phyloP scores from a whole-genome alignment of 2,797 vertebrate genomes.

The Hybognathus amarus region DNA sequence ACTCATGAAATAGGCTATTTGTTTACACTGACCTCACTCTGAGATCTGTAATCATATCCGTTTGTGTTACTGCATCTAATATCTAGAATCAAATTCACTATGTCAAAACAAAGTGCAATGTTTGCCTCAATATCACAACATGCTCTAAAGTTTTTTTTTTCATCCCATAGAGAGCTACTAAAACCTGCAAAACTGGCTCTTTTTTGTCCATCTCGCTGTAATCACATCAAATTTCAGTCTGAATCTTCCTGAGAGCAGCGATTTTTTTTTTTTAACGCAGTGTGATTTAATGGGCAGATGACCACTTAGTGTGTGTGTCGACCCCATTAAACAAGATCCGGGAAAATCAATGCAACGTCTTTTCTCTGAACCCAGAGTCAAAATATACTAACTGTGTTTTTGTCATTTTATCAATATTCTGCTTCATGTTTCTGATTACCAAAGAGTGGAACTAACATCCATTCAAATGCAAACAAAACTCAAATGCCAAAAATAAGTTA shows the following conservation, averaged over 20 bases:
- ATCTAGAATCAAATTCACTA: neutral
- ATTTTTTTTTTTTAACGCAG: slow-evolving; percentile 10
- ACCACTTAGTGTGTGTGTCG: slow-evolving; percentile 10
- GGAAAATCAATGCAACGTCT: slow-evolving; percentile 21
- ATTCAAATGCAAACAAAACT: neutral
- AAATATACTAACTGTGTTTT: neutral
- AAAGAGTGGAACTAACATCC: neutral
- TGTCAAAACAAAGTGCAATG: slow-evolving; percentile 7
- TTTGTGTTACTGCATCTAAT: neutral
- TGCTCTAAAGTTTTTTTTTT: neutral
- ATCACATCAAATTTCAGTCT: slow-evolving; percentile 38
- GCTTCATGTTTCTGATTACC: neutral
- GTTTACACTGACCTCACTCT: neutral
- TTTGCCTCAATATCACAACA: neutral
- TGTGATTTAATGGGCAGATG: slow-evolving; percentile 26
- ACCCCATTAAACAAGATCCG: slow-evolving; percentile 9
- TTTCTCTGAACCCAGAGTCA: slow-evolving; percentile 22
- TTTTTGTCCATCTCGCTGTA: slow-evolving; percentile 5
- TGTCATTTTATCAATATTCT: neutral
- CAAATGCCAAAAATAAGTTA: neutral
- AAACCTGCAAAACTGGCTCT: neutral
- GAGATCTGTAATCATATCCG: neutral
- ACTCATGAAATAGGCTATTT: neutral
- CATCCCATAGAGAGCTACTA: neutral
- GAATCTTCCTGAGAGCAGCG: slow-evolving; percentile 37